Conservation (phyloP, 2,888 invertebrate species). For the Rhabditophanes sp. region DNA sequence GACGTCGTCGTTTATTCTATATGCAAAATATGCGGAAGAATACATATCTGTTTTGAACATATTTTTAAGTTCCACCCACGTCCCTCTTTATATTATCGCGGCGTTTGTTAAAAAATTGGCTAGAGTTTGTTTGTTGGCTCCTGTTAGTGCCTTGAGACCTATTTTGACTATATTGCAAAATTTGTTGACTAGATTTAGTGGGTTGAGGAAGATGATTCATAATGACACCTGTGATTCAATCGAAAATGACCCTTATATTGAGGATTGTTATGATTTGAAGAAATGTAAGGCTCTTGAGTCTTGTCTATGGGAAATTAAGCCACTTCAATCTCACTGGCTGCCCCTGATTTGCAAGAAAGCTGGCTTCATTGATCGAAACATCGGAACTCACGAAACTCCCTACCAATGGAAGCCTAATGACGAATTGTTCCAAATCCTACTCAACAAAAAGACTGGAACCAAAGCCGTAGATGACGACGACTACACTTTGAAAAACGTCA, state of each 20-base stretch:
- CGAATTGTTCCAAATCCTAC: too few species aligned
- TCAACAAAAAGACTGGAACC: too few species aligned
- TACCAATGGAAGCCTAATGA: too few species aligned
- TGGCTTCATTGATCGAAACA: conserved; percentile 4
- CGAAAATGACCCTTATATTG: conserved; percentile 63
- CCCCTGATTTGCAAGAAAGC: conserved; percentile 3
- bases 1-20: conserved; percentile 76
- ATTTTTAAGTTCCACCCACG: conserved; percentile 76
- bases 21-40: conserved; percentile 70
- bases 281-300: conserved; percentile 68
- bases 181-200: conserved; percentile 67
- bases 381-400: too few species aligned
- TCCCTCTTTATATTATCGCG: conserved; percentile 74
- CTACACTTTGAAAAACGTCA: too few species aligned
- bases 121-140: too few species aligned
- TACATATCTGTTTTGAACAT: conserved; percentile 73
- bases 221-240: conserved; percentile 18
- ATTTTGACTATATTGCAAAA: conserved; percentile 70
- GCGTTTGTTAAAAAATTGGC: conserved; percentile 78
- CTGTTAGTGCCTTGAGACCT: too few species aligned
- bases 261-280: conserved; percentile 63
- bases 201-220: conserved; percentile 48
- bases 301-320: conserved; percentile 73
- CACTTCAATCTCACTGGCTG: conserved; percentile 3
- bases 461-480: too few species aligned